Evolutionary conservation across 1,140 invertebrate species (phyloP).

Genomic region (Drosophila kohkoa): DNA sequence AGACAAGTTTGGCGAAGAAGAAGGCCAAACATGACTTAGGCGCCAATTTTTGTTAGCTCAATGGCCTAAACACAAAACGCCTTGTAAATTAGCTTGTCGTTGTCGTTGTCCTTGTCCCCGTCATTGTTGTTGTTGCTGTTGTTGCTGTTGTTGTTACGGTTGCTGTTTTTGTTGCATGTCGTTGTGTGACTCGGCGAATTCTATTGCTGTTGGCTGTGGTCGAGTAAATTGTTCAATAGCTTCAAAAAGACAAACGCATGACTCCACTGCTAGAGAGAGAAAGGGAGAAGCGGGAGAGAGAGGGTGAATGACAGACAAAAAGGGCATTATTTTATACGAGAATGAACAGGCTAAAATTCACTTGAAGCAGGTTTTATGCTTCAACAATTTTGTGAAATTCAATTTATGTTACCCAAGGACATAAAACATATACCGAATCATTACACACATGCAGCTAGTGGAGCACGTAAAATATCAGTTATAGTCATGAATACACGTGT

Average conservation of each 20-base stretch:
- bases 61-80: constrained; percentile 70
- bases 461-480: constrained; percentile 79
- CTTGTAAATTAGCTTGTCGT: constrained; percentile 78
- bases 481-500: constrained; percentile 50
- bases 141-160: constrained; percentile 32
- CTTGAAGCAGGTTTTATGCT: constrained; percentile 82
- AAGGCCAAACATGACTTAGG: constrained; percentile 57
- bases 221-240: constrained; percentile 66
- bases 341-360: constrained; percentile 82
- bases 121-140: constrained; percentile 11
- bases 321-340: constrained; percentile 79
- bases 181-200: constrained; percentile 67
- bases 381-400: constrained; percentile 83
- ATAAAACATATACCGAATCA: constrained; percentile 82
- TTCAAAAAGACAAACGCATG: constrained; percentile 12
- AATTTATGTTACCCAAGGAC: constrained; percentile 83
- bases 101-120: constrained; percentile 46
- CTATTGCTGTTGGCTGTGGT: constrained; percentile 35
- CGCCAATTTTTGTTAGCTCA: constrained; percentile 66
- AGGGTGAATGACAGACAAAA: constrained; percentile 77
- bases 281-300: background rate
- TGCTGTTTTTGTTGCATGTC: constrained; percentile 34
- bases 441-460: constrained; percentile 63
- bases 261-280: background rate
- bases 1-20: constrained; percentile 35